Evolutionary conservation across 2,888 invertebrate species (phyloP).

Genomic region (Lithophane ornitopus): DNA sequence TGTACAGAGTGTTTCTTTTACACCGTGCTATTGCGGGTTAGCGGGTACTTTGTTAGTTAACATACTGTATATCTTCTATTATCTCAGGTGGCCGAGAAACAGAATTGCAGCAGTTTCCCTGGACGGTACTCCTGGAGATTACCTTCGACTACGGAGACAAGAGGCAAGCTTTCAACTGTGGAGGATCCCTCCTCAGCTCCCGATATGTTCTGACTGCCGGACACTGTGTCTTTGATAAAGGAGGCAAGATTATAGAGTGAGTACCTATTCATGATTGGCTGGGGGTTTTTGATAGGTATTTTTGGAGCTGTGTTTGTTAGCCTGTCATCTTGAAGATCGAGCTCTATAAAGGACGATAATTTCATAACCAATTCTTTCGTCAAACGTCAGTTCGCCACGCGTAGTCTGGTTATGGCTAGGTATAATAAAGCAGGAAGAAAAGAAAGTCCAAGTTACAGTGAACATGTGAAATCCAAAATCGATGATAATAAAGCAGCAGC

Average conservation of each 20-base stretch:
- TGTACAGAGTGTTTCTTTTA: no score
- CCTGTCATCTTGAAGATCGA: background rate
- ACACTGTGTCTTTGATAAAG: constrained; percentile 80
- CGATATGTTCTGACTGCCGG: constrained; percentile 83
- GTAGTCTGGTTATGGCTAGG: no score
- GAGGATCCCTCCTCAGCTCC: constrained; percentile 84
- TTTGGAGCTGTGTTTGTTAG: no score
- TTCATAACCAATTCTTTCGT: background rate
- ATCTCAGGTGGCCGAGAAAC: constrained; percentile 82
- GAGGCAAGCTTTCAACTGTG: constrained; percentile 78
- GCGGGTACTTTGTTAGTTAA: no score
- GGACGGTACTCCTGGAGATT: constrained; percentile 82
- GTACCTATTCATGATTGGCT: constrained; percentile 45
- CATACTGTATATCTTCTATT: background rate
- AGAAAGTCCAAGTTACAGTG: no score
- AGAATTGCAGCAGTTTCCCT: constrained; percentile 83
- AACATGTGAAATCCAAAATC: background rate
- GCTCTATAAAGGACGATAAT: background rate
- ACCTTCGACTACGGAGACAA: constrained; percentile 76
- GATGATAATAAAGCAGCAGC: background rate
- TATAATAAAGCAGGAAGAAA: no score
- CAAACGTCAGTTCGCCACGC: no score
- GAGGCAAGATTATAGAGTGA: constrained; percentile 75
- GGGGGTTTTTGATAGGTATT: no score
- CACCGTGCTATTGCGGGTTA: no score